Conservation (phyloP, 2,797 vertebrate species). For the Carapus acus region DNA sequence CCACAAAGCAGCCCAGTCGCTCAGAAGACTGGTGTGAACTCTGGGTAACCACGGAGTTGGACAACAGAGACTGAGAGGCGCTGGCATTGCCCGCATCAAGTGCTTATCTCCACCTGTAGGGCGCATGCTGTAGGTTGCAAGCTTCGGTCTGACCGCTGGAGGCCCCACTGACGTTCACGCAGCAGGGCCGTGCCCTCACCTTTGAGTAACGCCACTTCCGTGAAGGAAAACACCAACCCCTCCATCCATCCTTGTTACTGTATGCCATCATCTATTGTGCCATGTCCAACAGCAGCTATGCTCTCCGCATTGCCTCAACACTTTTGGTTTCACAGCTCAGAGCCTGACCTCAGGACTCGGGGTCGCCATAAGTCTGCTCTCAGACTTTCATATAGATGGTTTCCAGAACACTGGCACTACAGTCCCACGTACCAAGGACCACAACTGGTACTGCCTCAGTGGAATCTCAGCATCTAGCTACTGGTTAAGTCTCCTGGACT, state of each 20-base stretch:
- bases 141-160: slow-evolving; percentile 47
- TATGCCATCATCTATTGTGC: slow-evolving; percentile 30
- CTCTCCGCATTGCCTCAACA: slow-evolving; percentile 29
- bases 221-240: slow-evolving; percentile 21
- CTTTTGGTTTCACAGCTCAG: slow-evolving; percentile 21
- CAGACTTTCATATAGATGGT: slow-evolving; percentile 27
- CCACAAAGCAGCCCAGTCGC: slow-evolving; percentile 54
- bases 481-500: slow-evolving; percentile 49
- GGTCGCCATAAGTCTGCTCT: slow-evolving; percentile 20
- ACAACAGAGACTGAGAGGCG: slow-evolving; percentile 52
- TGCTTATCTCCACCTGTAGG: slow-evolving; percentile 56
- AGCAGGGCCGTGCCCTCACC: slow-evolving; percentile 23
- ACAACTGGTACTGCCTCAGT: slow-evolving; percentile 33
- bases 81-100: slow-evolving; percentile 52
- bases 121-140: slow-evolving; percentile 60
- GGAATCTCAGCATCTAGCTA: slow-evolving; percentile 50
- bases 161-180: slow-evolving; percentile 34
- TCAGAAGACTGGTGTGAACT: slow-evolving; percentile 68
- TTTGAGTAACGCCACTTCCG: slow-evolving; percentile 22
- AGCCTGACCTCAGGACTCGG: slow-evolving; percentile 41
- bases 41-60: slow-evolving; percentile 58
- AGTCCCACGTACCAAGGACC: background rate
- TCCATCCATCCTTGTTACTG: slow-evolving; percentile 13
- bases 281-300: slow-evolving; percentile 29
- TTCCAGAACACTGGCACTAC: slow-evolving; percentile 18